A percentile compares a stretch with the other conserved stretches of the same genome.
These are phyloP conservation scores for Phylloscopus whistleri DNA, from an alignment of 2,113 vertebrate species.

Conservation along the genomic window DNA sequence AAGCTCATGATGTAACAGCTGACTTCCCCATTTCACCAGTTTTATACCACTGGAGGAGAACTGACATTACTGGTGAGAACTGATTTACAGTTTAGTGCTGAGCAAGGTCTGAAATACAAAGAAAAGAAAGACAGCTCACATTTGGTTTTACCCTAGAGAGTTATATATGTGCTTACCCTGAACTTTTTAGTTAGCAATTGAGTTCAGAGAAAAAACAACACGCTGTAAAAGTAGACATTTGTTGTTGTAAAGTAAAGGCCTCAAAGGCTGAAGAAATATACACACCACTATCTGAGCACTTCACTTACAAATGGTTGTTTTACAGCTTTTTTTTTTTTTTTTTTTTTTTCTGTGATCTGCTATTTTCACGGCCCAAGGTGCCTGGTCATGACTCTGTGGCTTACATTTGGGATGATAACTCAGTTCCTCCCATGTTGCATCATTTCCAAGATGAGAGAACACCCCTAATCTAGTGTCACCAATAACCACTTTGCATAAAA, in stretches of 20 bases:
- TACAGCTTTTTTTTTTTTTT: neutral
- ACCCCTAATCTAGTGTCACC: neutral
- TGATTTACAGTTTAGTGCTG: neutral
- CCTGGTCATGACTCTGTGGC: neutral
- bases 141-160: neutral
- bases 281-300: neutral
- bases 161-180: neutral
- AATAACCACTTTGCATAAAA: neutral
- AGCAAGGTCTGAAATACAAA: neutral
- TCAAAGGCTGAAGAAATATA: neutral
- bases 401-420: neutral
- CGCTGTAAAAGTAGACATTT: neutral
- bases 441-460: neutral
- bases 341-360: neutral
- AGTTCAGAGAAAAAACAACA: neutral
- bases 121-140: neutral
- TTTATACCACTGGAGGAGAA: neutral
- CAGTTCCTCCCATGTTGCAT: neutral
- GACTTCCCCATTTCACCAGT: neutral
- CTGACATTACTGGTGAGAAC: neutral
- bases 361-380: neutral
- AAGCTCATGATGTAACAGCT: neutral
- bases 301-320: neutral
- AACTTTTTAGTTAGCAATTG: neutral
- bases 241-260: neutral